Evolutionary conservation across 2,888 invertebrate genomes (phyloP).

Genomic region (Prosapia bicincta): DNA sequence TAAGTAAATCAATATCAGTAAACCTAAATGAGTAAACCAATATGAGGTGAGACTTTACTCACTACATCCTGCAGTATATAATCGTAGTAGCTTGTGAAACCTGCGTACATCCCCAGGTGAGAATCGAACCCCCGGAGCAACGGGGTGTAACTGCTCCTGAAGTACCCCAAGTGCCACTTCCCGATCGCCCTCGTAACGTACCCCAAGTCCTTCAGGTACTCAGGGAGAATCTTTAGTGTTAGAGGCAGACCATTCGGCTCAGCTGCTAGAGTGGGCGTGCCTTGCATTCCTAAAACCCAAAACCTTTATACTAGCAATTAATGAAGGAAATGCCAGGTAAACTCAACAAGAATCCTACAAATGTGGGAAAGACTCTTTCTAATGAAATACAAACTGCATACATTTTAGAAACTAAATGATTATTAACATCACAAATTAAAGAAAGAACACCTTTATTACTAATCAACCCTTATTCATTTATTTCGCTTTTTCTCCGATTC

Average conservation of each 20-base stretch:
- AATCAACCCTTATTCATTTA: too few relatives aligned
- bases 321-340: too few relatives aligned
- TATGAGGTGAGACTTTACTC: conserved; percentile 33
- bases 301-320: too few relatives aligned
- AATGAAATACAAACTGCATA: too few relatives aligned
- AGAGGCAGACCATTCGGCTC: conserved; percentile 71
- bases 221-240: conserved; percentile 64
- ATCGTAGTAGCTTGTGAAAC: conserved; percentile 71
- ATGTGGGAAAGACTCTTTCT: too few relatives aligned
- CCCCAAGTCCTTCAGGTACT: conserved; percentile 61
- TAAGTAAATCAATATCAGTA: too few relatives aligned
- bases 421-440: too few relatives aligned
- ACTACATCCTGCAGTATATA: conserved; percentile 54
- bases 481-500: too few relatives aligned
- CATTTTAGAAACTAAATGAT: too few relatives aligned
- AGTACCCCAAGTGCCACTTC: conserved; percentile 89
- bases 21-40: too few relatives aligned
- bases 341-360: too few relatives aligned
- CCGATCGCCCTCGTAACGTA: conserved; percentile 82
- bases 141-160: conserved; percentile 65
- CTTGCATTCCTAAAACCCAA: conserved; percentile 67
- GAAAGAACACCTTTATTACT: too few relatives aligned
- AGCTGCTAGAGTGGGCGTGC: conserved; percentile 61
- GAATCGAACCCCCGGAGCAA: conserved; percentile 73
- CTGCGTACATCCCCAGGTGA: conserved; percentile 75